These are phyloP conservation scores for Sparus aurata DNA, from an alignment of 2,797 vertebrate species.

Conservation along the genomic window DNA sequence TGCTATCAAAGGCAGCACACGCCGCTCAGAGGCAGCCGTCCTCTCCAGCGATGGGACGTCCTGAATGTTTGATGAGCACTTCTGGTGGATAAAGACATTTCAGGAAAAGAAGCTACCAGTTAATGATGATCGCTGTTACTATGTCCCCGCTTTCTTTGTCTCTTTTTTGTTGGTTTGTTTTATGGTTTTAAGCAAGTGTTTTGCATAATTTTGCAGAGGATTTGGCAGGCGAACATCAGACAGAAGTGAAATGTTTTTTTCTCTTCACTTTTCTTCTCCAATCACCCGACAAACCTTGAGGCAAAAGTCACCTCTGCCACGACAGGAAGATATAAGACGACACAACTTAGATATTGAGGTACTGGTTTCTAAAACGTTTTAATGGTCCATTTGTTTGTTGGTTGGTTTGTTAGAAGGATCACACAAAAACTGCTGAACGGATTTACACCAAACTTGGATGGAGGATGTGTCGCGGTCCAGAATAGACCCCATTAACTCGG, in stretches of 20 bases:
- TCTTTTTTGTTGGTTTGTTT: constrained; percentile 21
- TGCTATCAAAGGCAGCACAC: constrained; percentile 46
- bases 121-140: constrained; percentile 21
- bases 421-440: too few species aligned
- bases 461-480: too few species aligned
- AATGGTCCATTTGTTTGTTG: not conserved
- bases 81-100: constrained; percentile 4
- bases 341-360: not conserved
- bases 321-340: not conserved
- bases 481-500: too few species aligned
- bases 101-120: constrained; percentile 10
- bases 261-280: not conserved
- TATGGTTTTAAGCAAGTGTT: constrained; percentile 27
- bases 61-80: constrained; percentile 63
- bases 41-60: constrained; percentile 25
- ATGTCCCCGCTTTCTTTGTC: not conserved
- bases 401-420: too few species aligned
- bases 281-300: not conserved
- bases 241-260: constrained; percentile 7
- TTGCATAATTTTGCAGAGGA: constrained; percentile 23
- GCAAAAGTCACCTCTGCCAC: not conserved
- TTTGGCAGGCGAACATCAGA: constrained; percentile 14
- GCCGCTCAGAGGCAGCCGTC: constrained; percentile 37
- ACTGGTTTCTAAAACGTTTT: too few species aligned
- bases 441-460: too few species aligned